A percentile compares a stretch with the other conserved stretches of the same genome.
These are phyloP conservation scores for Ichneumoninae sp. DNA, from an alignment of 2,888 invertebrate species.

Conservation along the genomic window DNA sequence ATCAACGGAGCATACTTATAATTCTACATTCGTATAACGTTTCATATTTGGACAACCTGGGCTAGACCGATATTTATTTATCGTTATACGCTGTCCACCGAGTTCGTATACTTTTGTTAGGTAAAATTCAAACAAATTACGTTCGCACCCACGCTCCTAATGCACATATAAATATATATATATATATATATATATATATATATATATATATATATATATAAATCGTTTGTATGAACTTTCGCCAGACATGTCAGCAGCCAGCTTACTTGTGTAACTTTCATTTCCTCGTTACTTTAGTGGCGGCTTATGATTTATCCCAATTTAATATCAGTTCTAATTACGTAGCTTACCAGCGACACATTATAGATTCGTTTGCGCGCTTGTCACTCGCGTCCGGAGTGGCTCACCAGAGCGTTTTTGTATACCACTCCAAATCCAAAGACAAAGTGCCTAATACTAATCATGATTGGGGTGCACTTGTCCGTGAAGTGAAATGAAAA, in stretches of 20 bases:
- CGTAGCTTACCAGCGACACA: background rate
- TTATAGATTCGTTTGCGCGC: slow-evolving; percentile 7
- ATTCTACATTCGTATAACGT: slow-evolving; percentile 25
- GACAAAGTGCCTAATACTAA: slow-evolving; percentile 19
- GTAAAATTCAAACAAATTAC: background rate
- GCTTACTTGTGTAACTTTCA: slow-evolving; percentile 1
- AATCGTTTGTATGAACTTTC: slow-evolving; percentile 10
- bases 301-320: slow-evolving; percentile 23
- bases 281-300: slow-evolving; percentile 2
- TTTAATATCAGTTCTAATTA: slow-evolving; percentile 33
- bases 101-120: slow-evolving; percentile 9
- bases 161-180: no score
- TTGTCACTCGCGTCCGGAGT: background rate
- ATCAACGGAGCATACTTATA: slow-evolving; percentile 54
- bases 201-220: background rate
- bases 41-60: slow-evolving; percentile 49
- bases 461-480: slow-evolving; percentile 44
- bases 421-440: background rate
- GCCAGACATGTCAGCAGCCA: background rate
- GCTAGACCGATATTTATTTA: background rate
- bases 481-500: slow-evolving; percentile 52
- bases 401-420: slow-evolving; percentile 39
- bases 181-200: no score
- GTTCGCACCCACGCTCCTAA: slow-evolving; percentile 11
- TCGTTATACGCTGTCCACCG: slow-evolving; percentile 10